Conservation (phyloP, 92 coral and sea anemone species). For the Siderastrea siderea region DNA sequence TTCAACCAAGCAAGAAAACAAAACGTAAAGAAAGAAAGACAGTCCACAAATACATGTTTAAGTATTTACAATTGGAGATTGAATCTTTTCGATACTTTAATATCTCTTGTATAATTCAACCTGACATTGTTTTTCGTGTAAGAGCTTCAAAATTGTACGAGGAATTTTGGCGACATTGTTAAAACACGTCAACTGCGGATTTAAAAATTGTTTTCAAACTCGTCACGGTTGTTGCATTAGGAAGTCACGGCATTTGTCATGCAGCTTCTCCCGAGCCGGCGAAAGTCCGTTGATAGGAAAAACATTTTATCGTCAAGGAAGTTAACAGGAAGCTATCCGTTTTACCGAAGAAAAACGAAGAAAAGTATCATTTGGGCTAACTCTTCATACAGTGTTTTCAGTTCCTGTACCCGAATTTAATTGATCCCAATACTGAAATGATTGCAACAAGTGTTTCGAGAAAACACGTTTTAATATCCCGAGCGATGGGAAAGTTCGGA, state of each 20-base stretch:
- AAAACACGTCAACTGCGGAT: background rate
- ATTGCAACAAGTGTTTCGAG: too few relatives aligned
- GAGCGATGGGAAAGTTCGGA: too few relatives aligned
- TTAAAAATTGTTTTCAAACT: background rate
- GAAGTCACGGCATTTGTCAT: constrained; percentile 9
- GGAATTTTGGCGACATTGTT: background rate
- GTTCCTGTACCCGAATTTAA: too few relatives aligned
- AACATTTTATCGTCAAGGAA: constrained; percentile 1
- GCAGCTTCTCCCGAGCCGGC: too few relatives aligned
- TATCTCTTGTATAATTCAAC: background rate
- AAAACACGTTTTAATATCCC: too few relatives aligned
- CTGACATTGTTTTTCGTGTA: background rate
- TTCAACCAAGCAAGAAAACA: too few relatives aligned
- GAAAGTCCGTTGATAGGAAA: background rate
- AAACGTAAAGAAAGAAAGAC: too few relatives aligned
- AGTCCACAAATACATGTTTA: too few relatives aligned
- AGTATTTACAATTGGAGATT: too few relatives aligned
- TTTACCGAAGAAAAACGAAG: background rate
- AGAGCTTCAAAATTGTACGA: background rate
- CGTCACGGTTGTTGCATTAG: background rate
- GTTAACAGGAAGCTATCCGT: background rate
- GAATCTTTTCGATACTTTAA: too few relatives aligned
- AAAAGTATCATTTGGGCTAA: background rate
- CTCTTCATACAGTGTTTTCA: too few relatives aligned
- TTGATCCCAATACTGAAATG: too few relatives aligned